These are phyloP conservation scores for Meliscaeva auricollis DNA, from an alignment of 2,888 invertebrate genomes.

Conservation along the genomic window DNA sequence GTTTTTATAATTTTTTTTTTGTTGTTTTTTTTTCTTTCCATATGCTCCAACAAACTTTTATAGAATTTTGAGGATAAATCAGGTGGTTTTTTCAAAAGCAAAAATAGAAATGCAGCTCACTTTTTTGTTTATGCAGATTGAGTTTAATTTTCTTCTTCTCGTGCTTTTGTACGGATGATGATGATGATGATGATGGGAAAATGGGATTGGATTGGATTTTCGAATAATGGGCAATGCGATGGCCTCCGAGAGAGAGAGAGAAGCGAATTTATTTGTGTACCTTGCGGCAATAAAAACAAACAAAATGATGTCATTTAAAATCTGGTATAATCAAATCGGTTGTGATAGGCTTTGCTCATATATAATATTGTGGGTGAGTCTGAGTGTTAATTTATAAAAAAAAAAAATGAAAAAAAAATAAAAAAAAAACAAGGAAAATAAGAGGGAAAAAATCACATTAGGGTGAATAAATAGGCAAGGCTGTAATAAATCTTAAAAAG, in stretches of 20 bases:
- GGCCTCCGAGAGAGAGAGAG: neutral
- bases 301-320: slow-evolving; percentile 55
- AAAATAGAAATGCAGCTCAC: slow-evolving; percentile 63
- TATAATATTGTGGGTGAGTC: neutral
- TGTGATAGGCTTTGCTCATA: neutral
- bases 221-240: neutral
- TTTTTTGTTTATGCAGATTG: slow-evolving; percentile 60
- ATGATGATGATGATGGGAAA: neutral
- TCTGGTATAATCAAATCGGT: slow-evolving; percentile 10
- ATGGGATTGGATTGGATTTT: slow-evolving; percentile 20
- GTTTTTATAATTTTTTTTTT: slow-evolving; percentile 56
- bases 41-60: slow-evolving; percentile 72
- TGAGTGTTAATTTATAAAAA: slow-evolving; percentile 8
- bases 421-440: neutral
- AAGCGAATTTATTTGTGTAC: slow-evolving; percentile 47
- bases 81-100: slow-evolving; percentile 67
- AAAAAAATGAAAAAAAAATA: neutral
- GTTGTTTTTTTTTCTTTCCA: slow-evolving; percentile 48
- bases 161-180: slow-evolving; percentile 28
- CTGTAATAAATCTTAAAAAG: slow-evolving; percentile 36
- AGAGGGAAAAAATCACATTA: neutral
- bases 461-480: slow-evolving; percentile 16
- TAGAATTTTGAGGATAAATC: slow-evolving; percentile 61
- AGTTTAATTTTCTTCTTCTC: slow-evolving; percentile 54
- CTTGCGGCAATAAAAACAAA: slow-evolving; percentile 48